A percentile compares a stretch with the other conserved stretches of the same genome.
phyloP scores from a whole-genome alignment of 2,888 invertebrate genomes.

The Acanthosepion lycidas region DNA sequence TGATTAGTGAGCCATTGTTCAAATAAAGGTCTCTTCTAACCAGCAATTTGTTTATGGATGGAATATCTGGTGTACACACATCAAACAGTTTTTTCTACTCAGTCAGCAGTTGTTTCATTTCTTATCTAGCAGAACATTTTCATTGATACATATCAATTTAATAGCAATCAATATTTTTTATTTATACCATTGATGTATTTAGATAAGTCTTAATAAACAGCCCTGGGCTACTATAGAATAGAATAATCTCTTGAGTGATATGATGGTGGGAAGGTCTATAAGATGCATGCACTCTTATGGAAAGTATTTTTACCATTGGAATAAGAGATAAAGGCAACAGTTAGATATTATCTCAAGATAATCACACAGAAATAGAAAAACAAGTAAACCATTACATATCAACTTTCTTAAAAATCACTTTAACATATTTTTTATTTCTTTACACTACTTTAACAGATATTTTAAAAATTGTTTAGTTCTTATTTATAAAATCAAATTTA shows the following conservation, averaged over 20 bases:
- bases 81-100: background rate
- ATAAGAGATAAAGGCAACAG: background rate
- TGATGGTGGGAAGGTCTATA: background rate
- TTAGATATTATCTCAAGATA: background rate
- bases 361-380: background rate
- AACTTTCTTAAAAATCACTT: background rate
- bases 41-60: background rate
- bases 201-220: background rate
- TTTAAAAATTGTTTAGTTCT: background rate
- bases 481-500: background rate
- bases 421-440: background rate
- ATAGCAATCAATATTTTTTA: background rate
- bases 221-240: background rate
- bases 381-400: background rate
- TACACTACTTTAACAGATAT: background rate
- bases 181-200: background rate
- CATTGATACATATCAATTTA: slow-evolving; percentile 5
- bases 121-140: background rate
- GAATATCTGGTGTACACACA: background rate
- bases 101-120: background rate
- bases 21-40: background rate
- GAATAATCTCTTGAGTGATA: background rate
- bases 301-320: background rate
- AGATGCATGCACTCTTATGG: background rate
- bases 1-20: background rate